Percentiles rank a stretch among this genome's conserved stretches.
Conservation (phyloP, 1,140 invertebrate species). For the Leptoteleia sp. region DNA sequence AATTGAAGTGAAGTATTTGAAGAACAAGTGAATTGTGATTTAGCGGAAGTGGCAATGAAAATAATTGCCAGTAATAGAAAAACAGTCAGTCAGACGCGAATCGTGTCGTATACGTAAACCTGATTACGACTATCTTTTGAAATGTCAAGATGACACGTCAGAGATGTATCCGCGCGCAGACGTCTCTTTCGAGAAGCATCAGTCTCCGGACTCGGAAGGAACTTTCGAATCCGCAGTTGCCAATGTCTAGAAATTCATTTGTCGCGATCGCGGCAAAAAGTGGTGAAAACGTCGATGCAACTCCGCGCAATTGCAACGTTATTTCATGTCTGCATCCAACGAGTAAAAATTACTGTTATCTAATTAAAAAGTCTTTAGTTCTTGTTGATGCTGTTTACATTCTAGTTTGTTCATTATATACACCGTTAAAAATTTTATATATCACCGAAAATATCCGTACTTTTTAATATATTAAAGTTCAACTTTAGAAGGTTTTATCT, state of each 20-base stretch:
- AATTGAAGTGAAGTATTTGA: no score
- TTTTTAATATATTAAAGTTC: no score
- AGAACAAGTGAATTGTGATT: background rate
- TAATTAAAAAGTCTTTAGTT: no score
- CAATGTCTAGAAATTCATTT: slow-evolving; percentile 74
- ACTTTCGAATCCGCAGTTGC: slow-evolving; percentile 72
- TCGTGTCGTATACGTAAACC: slow-evolving; percentile 36
- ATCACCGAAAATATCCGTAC: no score
- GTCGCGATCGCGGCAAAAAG: slow-evolving; percentile 30
- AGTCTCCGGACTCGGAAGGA: slow-evolving; percentile 68
- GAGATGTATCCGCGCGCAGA: slow-evolving; percentile 45
- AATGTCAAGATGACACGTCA: slow-evolving; percentile 61
- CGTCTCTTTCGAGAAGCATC: slow-evolving; percentile 67
- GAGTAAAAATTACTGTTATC: background rate
- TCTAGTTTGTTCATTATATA: no score
- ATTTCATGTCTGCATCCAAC: background rate
- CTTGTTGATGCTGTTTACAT: no score
- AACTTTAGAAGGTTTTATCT: no score
- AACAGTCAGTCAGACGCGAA: slow-evolving; percentile 16
- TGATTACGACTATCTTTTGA: slow-evolving; percentile 53
- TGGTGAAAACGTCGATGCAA: slow-evolving; percentile 9
- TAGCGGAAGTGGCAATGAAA: slow-evolving; percentile 1
- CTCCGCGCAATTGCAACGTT: background rate
- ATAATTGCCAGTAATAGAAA: slow-evolving; percentile 17
- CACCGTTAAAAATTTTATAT: no score